Conservation (phyloP, 2,888 invertebrate species). For the Diaperis boleti region DNA sequence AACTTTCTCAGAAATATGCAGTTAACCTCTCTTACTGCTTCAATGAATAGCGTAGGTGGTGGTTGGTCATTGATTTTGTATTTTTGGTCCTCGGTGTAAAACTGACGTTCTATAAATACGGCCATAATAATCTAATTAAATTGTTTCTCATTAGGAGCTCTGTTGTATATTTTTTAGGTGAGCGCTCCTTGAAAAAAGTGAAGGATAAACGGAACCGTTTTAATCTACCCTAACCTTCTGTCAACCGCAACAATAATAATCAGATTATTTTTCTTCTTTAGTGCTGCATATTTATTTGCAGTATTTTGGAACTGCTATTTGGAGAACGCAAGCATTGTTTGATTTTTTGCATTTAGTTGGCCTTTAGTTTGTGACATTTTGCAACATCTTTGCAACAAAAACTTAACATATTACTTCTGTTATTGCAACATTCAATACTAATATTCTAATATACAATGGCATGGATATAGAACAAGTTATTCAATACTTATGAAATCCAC, state of each 20-base stretch:
- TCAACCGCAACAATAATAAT: constrained; percentile 21
- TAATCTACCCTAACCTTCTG: constrained; percentile 36
- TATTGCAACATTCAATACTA: constrained; percentile 45
- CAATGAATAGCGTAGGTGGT: constrained; percentile 1
- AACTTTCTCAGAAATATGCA: neutral
- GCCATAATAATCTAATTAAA: neutral
- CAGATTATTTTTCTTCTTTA: constrained; percentile 14
- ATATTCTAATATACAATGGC: constrained; percentile 49
- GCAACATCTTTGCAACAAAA: constrained; percentile 18
- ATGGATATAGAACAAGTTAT: constrained; percentile 53
- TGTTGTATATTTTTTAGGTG: constrained; percentile 3
- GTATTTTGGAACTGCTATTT: too few relatives aligned
- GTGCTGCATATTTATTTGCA: too few relatives aligned
- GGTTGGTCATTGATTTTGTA: constrained; percentile 4
- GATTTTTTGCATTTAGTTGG: too few relatives aligned
- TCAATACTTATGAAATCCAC: constrained; percentile 53
- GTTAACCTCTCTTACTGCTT: neutral
- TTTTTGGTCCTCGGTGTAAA: neutral
- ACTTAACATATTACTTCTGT: constrained; percentile 27
- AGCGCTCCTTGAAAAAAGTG: constrained; percentile 15
- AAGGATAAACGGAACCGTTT: constrained; percentile 38
- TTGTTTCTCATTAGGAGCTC: neutral
- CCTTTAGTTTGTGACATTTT: constrained; percentile 4
- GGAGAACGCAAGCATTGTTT: too few relatives aligned
- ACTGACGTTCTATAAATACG: constrained; percentile 5